These are phyloP conservation scores for Acestrorhynchus altus DNA, from an alignment of 2,797 vertebrate genomes.

Conservation along the genomic window DNA sequence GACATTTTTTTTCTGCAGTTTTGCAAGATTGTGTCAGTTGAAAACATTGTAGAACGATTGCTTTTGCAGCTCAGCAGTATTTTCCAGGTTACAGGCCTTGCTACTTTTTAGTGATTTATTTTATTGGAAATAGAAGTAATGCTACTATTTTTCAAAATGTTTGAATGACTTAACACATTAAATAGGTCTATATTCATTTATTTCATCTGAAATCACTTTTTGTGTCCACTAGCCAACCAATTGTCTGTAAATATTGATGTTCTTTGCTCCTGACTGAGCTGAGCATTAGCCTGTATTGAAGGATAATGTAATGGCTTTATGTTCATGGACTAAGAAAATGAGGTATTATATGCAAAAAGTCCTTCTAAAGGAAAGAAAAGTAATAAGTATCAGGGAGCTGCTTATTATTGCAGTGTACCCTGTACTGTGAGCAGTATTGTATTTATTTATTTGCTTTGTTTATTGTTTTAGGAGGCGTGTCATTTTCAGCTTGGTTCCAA, in stretches of 20 bases:
- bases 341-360: conserved; percentile 5
- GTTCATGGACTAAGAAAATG: conserved; percentile 12
- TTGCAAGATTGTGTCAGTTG: not conserved
- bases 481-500: too few species aligned
- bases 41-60: not conserved
- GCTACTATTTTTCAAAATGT: not conserved
- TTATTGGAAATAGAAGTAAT: not conserved
- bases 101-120: not conserved
- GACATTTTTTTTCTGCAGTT: not conserved
- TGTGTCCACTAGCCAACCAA: not conserved
- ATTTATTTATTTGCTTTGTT: not conserved
- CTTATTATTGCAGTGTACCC: not conserved
- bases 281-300: not conserved
- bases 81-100: not conserved
- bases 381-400: not conserved
- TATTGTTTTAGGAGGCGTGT: too few species aligned
- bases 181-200: not conserved
- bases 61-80: not conserved
- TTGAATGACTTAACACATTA: not conserved
- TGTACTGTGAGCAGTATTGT: not conserved
- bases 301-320: not conserved
- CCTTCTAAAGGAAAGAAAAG: not conserved
- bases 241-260: not conserved
- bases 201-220: not conserved
- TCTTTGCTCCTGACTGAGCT: not conserved